These are phyloP conservation scores for Myoxocephalus aenaeus DNA, from an alignment of 2,797 vertebrate species.

Conservation along the genomic window DNA sequence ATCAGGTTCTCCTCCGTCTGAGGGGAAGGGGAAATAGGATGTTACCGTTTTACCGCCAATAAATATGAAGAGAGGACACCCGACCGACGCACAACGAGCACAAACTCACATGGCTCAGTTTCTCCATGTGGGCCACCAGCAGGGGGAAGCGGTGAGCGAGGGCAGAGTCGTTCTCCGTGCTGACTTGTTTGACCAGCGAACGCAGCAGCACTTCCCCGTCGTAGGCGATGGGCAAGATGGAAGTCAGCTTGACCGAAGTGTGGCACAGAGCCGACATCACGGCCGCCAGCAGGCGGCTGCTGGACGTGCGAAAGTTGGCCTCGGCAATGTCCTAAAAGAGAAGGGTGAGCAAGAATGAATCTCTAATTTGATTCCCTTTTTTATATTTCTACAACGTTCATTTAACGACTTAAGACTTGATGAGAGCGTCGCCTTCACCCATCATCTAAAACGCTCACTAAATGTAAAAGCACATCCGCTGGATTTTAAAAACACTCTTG, in stretches of 20 bases:
- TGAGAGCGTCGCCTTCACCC: not conserved
- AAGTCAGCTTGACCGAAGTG: constrained; percentile 96
- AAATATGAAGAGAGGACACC: constrained; percentile 1
- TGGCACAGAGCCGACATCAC: constrained; percentile 99
- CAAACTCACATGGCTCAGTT: constrained; percentile 93
- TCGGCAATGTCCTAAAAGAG: constrained; percentile 94
- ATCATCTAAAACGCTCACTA: not conserved
- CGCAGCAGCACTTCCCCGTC: constrained; percentile 95
- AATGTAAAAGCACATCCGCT: not conserved
- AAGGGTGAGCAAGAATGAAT: not conserved
- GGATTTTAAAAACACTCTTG: not conserved
- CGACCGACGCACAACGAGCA: not conserved
- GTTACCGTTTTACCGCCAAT: not conserved
- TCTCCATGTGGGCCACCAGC: constrained; percentile 98
- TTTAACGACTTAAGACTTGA: not conserved
- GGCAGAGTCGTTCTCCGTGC: constrained; percentile 98
- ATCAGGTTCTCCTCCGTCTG: constrained; percentile 98
- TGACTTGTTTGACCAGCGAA: constrained; percentile 98
- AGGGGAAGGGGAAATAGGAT: not conserved
- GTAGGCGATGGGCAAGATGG: constrained; percentile 97
- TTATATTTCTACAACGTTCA: not conserved
- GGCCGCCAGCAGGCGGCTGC: constrained; percentile 95
- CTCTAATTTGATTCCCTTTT: not conserved
- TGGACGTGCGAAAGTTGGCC: constrained; percentile 98
- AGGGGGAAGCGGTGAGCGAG: constrained; percentile 97